These are phyloP conservation scores for Amazona ochrocephala DNA, from an alignment of 2,797 vertebrate species.

Conservation along the genomic window DNA sequence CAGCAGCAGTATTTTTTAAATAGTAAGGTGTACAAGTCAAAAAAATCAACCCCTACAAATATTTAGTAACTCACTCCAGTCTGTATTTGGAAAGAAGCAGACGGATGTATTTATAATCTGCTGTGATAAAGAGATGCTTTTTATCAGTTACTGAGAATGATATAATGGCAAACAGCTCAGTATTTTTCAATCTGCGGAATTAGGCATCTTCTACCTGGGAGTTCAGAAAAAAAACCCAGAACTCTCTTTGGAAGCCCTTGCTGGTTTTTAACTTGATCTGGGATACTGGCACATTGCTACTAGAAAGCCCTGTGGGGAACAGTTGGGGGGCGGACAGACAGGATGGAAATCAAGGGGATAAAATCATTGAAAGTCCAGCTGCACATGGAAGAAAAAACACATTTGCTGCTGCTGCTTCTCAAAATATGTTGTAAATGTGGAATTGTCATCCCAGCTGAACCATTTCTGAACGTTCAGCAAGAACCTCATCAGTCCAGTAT, in stretches of 20 bases:
- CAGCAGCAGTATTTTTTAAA: background rate
- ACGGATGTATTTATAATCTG: background rate
- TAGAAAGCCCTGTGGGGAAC: background rate
- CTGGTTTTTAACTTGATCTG: background rate
- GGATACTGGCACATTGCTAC: background rate
- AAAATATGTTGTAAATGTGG: background rate
- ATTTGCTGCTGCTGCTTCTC: background rate
- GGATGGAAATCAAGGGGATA: background rate
- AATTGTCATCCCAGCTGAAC: background rate
- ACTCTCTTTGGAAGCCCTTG: background rate
- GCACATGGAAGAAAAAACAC: background rate
- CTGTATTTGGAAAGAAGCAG: background rate
- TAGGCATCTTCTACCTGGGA: background rate
- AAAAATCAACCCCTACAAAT: background rate
- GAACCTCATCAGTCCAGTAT: background rate
- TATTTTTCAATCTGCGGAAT: background rate
- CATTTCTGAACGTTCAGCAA: background rate
- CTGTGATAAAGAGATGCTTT: background rate
- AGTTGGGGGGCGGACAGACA: no score
- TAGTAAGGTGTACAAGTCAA: background rate
- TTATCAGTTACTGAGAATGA: background rate
- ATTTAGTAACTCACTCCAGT: background rate
- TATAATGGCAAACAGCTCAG: background rate
- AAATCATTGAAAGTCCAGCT: background rate
- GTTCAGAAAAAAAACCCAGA: background rate